Evolutionary conservation across 92 coral and sea anemone genomes (phyloP).

Genomic region (Palythoa caribaeorum): DNA sequence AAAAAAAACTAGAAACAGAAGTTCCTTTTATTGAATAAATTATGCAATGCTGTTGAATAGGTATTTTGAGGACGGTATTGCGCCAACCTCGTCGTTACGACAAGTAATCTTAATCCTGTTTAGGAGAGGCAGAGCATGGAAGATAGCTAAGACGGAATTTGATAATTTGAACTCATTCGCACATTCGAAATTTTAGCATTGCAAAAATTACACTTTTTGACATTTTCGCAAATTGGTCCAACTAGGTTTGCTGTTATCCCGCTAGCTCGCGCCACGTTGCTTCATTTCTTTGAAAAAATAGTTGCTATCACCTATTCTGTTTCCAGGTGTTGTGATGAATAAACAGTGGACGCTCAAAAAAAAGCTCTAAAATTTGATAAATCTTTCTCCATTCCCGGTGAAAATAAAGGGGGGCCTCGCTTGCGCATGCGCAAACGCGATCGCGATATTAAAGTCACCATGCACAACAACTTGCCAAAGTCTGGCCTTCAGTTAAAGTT

Average conservation of each 20-base stretch:
- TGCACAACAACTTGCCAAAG: slow-evolving; percentile 1
- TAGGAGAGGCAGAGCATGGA: not conserved
- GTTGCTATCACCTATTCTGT: not conserved
- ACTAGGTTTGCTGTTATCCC: too few species aligned
- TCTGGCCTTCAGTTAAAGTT: slow-evolving; percentile 7
- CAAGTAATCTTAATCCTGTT: not conserved
- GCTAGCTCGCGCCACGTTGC: not conserved
- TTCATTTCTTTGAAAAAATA: not conserved
- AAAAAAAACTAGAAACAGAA: not conserved
- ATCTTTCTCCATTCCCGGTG: not conserved
- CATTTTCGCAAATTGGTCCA: not conserved
- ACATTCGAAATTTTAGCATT: not conserved
- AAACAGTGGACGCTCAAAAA: not conserved
- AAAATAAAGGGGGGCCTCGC: not conserved
- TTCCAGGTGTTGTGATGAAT: not conserved
- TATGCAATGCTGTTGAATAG: not conserved
- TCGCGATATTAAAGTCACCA: not conserved
- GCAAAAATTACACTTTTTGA: not conserved
- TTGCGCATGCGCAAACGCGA: not conserved
- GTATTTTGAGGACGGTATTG: not conserved
- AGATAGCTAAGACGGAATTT: not conserved
- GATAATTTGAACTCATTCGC: not conserved
- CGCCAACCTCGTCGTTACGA: not conserved
- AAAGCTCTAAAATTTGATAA: not conserved
- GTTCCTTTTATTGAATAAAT: not conserved